phyloP scores from a whole-genome alignment of 2,888 invertebrate genomes.

The Phoronis australis region DNA sequence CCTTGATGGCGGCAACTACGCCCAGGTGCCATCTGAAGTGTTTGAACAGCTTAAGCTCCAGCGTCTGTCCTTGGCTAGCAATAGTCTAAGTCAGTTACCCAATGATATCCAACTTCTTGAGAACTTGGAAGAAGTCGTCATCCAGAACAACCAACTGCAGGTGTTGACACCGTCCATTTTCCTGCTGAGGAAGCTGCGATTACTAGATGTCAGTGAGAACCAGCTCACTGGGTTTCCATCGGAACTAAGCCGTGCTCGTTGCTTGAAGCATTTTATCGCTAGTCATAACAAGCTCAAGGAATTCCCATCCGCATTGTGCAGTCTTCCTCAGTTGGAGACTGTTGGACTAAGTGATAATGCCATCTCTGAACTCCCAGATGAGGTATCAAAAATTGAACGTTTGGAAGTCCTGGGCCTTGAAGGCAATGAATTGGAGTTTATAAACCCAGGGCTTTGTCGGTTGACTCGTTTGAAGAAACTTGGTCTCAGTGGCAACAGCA shows the following conservation, averaged over 20 bases:
- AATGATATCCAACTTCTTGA: conserved; percentile 25
- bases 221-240: conserved; percentile 27
- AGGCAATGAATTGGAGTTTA: conserved; percentile 34
- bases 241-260: conserved; percentile 23
- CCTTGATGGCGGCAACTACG: conserved; percentile 19
- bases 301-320: conserved; percentile 31
- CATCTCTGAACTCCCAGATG: conserved; percentile 29
- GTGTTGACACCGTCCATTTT: conserved; percentile 24
- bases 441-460: conserved; percentile 37
- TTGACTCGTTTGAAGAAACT: conserved; percentile 34
- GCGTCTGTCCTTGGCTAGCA: conserved; percentile 31
- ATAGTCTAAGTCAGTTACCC: conserved; percentile 32
- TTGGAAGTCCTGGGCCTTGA: conserved; percentile 37
- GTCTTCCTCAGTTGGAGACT: conserved; percentile 23
- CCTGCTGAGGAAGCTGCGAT: conserved; percentile 22
- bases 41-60: conserved; percentile 25
- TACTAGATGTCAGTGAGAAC: conserved; percentile 39
- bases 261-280: conserved; percentile 27
- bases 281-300: conserved; percentile 29
- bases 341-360: conserved; percentile 37
- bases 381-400: conserved; percentile 26
- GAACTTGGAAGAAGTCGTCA: conserved; percentile 27
- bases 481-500: conserved; percentile 39
- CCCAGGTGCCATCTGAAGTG: conserved; percentile 21
- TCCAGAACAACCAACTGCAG: conserved; percentile 29